phyloP scores from a whole-genome alignment of 2,888 invertebrate species.

The Leucania comma region DNA sequence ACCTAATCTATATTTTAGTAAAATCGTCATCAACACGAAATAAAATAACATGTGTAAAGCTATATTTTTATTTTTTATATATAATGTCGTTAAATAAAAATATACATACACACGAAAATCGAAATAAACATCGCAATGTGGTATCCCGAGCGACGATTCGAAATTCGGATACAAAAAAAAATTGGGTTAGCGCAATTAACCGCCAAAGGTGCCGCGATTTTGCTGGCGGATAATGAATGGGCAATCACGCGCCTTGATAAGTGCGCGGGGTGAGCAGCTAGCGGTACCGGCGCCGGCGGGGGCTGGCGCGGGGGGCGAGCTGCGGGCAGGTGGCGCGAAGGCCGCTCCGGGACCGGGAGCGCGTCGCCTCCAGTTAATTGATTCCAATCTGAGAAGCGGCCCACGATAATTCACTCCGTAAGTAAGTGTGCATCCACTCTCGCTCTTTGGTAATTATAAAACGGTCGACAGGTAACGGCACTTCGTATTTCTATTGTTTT shows the following conservation, averaged over 20 bases:
- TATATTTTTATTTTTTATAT: slow-evolving; percentile 42
- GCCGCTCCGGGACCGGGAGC: slow-evolving; percentile 81
- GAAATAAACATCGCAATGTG: slow-evolving; percentile 61
- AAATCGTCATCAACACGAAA: slow-evolving; percentile 17
- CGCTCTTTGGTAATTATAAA: slow-evolving; percentile 75
- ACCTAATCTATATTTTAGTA: slow-evolving; percentile 25
- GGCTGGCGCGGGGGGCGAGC: slow-evolving; percentile 34
- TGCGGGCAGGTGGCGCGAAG: slow-evolving; percentile 86
- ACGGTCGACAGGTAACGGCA: slow-evolving; percentile 73
- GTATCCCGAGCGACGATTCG: slow-evolving; percentile 56
- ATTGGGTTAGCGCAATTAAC: slow-evolving; percentile 78
- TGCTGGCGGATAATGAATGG: slow-evolving; percentile 78
- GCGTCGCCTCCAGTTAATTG: slow-evolving; percentile 86
- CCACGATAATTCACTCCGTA: slow-evolving; percentile 81
- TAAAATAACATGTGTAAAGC: slow-evolving; percentile 28
- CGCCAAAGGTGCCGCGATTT: slow-evolving; percentile 79
- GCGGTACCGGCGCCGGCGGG: slow-evolving; percentile 48
- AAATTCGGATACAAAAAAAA: slow-evolving; percentile 66
- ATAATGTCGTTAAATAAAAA: slow-evolving; percentile 37
- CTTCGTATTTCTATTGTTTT: slow-evolving; percentile 63
- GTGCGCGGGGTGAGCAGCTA: slow-evolving; percentile 66
- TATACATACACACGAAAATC: slow-evolving; percentile 49
- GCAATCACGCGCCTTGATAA: slow-evolving; percentile 79
- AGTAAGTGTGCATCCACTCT: slow-evolving; percentile 76
- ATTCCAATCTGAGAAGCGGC: slow-evolving; percentile 86